Conservation (phyloP, 2,113 vertebrate genomes). For the Labeo catla region DNA sequence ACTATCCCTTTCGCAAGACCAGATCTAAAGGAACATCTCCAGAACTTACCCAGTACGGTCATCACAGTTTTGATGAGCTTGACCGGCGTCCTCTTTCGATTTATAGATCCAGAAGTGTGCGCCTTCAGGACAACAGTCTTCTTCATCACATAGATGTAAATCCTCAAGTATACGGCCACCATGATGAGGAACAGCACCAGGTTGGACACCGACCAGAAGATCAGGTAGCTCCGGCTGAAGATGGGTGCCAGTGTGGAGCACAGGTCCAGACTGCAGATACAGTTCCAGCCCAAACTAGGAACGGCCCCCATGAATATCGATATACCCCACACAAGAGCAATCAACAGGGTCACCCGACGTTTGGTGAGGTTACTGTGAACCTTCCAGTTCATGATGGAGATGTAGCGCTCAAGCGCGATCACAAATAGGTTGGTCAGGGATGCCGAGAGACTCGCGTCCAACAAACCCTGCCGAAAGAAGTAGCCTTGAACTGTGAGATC, state of each 20-base stretch:
- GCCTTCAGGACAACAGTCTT: constrained; percentile 85
- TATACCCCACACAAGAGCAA: constrained; percentile 87
- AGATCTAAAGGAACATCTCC: not conserved
- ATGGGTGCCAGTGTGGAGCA: constrained; percentile 93
- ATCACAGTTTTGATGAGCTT: constrained; percentile 99
- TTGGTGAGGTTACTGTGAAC: constrained; percentile 94
- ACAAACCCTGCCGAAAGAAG: constrained; percentile 92
- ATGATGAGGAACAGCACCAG: constrained; percentile 90
- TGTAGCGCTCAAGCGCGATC: constrained; percentile 94
- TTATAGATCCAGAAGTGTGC: constrained; percentile 88
- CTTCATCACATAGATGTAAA: constrained; percentile 92
- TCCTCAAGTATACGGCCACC: constrained; percentile 90
- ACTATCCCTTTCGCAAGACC: not conserved
- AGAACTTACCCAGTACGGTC: constrained; percentile 90
- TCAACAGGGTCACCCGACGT: constrained; percentile 91
- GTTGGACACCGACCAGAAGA: constrained; percentile 94
- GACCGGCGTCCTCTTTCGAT: constrained; percentile 88
- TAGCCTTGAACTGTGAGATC: constrained; percentile 85
- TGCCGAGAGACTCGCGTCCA: constrained; percentile 92
- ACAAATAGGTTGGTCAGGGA: constrained; percentile 91
- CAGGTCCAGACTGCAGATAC: constrained; percentile 85
- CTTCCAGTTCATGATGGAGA: constrained; percentile 91
- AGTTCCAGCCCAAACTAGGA: constrained; percentile 96
- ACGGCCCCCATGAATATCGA: constrained; percentile 94
- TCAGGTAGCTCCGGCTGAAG: constrained; percentile 94